Conservation (phyloP, 2,113 vertebrate genomes). For the Entomyzon cyanotis region DNA sequence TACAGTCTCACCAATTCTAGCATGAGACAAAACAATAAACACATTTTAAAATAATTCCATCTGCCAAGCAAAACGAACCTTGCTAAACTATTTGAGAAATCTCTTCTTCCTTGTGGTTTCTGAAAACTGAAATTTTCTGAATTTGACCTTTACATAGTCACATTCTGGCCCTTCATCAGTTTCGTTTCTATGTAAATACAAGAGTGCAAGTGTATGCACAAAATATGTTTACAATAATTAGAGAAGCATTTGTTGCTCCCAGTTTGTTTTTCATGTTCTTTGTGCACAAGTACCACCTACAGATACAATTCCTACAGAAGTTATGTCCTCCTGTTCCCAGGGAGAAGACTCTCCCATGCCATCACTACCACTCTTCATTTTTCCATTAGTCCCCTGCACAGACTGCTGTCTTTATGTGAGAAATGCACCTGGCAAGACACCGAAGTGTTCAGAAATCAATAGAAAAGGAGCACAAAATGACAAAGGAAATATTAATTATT, state of each 20-base stretch:
- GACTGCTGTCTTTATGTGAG: neutral
- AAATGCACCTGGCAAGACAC: neutral
- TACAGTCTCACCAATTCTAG: neutral
- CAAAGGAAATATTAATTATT: neutral
- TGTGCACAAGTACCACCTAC: neutral
- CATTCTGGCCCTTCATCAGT: neutral
- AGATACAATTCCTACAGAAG: neutral
- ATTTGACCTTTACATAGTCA: neutral
- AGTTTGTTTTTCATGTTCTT: neutral
- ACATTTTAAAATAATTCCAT: neutral
- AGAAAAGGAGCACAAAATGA: neutral
- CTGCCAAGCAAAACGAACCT: neutral
- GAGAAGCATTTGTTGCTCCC: neutral
- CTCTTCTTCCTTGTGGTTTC: neutral
- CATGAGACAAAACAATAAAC: neutral
- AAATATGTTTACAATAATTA: neutral
- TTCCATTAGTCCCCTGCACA: neutral
- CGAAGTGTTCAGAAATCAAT: neutral
- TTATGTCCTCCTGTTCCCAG: neutral
- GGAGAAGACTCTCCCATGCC: neutral
- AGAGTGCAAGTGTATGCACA: neutral
- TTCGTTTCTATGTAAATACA: neutral
- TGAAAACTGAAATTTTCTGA: neutral
- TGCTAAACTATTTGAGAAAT: neutral
- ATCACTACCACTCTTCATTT: neutral